These are phyloP conservation scores for Leptinotarsa defecta DNA, from an alignment of 1,140 invertebrate species.

Conservation along the genomic window DNA sequence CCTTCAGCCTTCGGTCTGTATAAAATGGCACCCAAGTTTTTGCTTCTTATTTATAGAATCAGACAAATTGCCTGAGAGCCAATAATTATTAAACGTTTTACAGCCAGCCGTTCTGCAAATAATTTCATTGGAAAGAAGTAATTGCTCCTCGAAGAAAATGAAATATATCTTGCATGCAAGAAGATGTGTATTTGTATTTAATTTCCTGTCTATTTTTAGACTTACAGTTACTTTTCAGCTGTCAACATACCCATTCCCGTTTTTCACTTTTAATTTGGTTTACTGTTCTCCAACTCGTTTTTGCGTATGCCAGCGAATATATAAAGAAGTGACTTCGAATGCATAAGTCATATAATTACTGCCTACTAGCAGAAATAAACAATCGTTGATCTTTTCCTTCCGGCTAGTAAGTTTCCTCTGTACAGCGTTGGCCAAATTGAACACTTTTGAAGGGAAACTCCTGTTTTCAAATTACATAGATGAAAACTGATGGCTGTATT, in stretches of 20 bases:
- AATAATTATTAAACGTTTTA: slow-evolving; percentile 2
- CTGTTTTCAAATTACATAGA: too few relatives aligned
- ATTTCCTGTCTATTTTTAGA: neutral
- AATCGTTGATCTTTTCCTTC: too few relatives aligned
- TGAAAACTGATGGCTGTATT: too few relatives aligned
- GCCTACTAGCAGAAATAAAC: too few relatives aligned
- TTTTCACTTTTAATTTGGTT: neutral
- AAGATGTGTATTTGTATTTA: slow-evolving; percentile 6
- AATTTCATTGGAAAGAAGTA: slow-evolving; percentile 1
- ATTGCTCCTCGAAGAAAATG: slow-evolving; percentile 5
- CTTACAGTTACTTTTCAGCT: neutral
- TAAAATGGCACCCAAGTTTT: slow-evolving; percentile 6
- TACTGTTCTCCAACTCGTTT: neutral
- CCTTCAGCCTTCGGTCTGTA: neutral
- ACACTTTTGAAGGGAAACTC: too few relatives aligned
- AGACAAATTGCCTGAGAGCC: slow-evolving; percentile 5
- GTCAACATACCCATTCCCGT: neutral
- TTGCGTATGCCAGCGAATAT: neutral
- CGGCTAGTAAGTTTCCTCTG: too few relatives aligned
- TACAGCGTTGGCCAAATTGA: too few relatives aligned
- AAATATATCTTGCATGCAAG: slow-evolving; percentile 3
- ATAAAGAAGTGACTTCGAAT: too few relatives aligned
- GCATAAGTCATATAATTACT: too few relatives aligned
- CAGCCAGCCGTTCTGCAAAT: neutral
- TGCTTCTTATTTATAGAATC: neutral